Conservation (phyloP, 2,113 vertebrate species). For the Cynocephalus volans region DNA sequence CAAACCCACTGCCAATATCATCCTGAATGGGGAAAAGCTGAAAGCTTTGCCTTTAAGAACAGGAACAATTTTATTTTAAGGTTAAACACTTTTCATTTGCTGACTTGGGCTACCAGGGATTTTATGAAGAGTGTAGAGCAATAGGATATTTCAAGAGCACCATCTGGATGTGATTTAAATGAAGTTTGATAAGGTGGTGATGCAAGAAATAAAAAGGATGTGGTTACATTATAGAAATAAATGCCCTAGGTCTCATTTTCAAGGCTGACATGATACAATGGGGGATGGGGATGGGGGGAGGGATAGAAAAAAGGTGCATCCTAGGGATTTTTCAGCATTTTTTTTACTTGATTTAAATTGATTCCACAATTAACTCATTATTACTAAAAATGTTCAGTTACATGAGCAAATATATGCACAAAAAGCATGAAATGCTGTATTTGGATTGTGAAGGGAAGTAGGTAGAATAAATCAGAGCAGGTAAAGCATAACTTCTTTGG, state of each 20-base stretch:
- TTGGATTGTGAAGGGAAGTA: neutral
- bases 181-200: neutral
- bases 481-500: neutral
- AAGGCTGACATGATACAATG: neutral
- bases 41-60: too few relatives aligned
- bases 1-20: too few relatives aligned
- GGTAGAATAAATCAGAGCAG: neutral
- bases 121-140: neutral
- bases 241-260: neutral
- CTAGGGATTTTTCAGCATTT: neutral
- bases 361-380: neutral
- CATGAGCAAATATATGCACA: neutral
- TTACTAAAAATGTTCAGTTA: neutral
- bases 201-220: neutral
- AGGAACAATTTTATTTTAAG: constrained; percentile 23
- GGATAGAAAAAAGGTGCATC: neutral
- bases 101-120: neutral
- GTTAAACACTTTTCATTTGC: neutral
- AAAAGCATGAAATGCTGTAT: neutral
- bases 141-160: neutral
- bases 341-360: neutral
- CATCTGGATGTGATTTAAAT: neutral
- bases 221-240: neutral
- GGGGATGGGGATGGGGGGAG: too few relatives aligned
- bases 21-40: too few relatives aligned